A percentile compares a stretch with the other conserved stretches of the same genome.
These are phyloP conservation scores for Schizothorax lantsangensis DNA, from an alignment of 2,797 vertebrate genomes.

Conservation along the genomic window DNA sequence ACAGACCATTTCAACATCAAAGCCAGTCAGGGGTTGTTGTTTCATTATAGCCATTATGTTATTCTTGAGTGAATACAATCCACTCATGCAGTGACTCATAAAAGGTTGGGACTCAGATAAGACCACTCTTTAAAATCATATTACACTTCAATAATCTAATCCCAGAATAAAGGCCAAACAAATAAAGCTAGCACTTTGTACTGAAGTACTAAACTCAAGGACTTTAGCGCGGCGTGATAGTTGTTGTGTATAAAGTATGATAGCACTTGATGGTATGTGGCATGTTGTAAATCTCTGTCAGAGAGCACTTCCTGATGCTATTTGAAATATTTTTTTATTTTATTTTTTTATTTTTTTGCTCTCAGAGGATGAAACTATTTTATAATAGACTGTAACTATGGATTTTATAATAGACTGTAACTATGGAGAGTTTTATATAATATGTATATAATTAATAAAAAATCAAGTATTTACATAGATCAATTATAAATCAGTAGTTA, in stretches of 20 bases:
- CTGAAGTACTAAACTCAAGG: conserved; percentile 1
- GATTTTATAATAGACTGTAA: background rate
- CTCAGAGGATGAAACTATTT: background rate
- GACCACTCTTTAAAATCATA: conserved; percentile 61
- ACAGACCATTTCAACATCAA: conserved; percentile 39
- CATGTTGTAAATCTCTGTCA: background rate
- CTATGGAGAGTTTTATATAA: background rate
- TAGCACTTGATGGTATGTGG: background rate
- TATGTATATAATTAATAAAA: background rate
- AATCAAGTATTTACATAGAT: background rate
- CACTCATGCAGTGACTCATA: conserved; percentile 60
- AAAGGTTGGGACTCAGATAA: conserved; percentile 63
- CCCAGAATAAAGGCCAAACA: conserved; percentile 53
- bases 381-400: background rate
- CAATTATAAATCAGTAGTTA: background rate
- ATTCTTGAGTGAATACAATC: conserved; percentile 50
- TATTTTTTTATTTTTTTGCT: background rate
- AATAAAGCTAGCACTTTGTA: conserved; percentile 60
- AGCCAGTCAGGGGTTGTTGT: conserved; percentile 45
- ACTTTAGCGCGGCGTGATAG: background rate
- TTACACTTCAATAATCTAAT: conserved; percentile 65
- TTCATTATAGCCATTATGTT: conserved; percentile 35
- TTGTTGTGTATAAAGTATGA: conserved; percentile 4
- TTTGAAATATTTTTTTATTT: no score
- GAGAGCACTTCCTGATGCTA: background rate